phyloP scores from a whole-genome alignment of 2,888 invertebrate species.

The Ferdinandea cuprea region DNA sequence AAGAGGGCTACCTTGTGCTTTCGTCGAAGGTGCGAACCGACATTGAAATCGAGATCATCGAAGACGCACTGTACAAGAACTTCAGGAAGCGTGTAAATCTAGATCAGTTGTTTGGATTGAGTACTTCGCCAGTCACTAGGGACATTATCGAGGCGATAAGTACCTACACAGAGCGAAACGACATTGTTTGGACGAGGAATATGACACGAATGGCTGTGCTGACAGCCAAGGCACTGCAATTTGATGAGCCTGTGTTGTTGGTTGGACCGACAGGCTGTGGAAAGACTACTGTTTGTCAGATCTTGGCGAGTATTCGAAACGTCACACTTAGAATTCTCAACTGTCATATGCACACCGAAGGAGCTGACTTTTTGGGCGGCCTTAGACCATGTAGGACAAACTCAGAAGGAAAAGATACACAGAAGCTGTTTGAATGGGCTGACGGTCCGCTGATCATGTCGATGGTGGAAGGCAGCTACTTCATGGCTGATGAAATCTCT shows the following conservation, averaged over 20 bases:
- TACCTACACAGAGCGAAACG: conserved; percentile 84
- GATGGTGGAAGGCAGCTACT: conserved; percentile 93
- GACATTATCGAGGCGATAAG: conserved; percentile 87
- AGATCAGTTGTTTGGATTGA: conserved; percentile 88
- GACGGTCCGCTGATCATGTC: conserved; percentile 97
- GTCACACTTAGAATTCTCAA: conserved; percentile 92
- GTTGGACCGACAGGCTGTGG: conserved; percentile 99
- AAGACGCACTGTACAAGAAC: conserved; percentile 90
- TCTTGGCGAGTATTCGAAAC: conserved; percentile 88
- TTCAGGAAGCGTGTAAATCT: conserved; percentile 90
- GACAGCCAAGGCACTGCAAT: conserved; percentile 92
- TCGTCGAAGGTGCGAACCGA: conserved; percentile 94
- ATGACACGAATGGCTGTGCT: conserved; percentile 92
- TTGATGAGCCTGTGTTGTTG: conserved; percentile 96
- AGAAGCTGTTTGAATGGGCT: conserved; percentile 96
- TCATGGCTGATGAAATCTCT: conserved; percentile 99
- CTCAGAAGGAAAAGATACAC: conserved; percentile 70
- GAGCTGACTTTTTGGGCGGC: conserved; percentile 98
- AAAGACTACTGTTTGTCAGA: conserved; percentile 97
- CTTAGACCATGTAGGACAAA: conserved; percentile 89
- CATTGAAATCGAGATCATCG: conserved; percentile 92
- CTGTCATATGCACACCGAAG: conserved; percentile 99
- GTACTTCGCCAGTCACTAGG: conserved; percentile 90
- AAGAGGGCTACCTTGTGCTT: conserved; percentile 96
- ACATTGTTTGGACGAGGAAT: conserved; percentile 97